Evolutionary conservation across 2,113 vertebrate genomes (phyloP), one percentile per base, ranked within the genome.

Genomic region (Chelonoidis abingdonii): DNA sequence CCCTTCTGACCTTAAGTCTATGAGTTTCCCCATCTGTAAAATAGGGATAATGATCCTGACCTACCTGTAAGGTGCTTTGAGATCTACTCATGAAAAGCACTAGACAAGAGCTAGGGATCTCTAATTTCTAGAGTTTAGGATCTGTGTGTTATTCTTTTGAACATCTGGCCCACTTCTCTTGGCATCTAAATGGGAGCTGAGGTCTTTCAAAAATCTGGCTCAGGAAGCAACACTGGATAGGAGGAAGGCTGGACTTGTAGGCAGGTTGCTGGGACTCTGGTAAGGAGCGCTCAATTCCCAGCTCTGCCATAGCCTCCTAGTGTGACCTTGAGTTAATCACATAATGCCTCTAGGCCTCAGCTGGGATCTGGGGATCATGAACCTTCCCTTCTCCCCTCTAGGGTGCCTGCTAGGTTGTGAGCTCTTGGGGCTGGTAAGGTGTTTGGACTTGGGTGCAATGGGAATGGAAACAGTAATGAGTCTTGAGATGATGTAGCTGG

Each of bases 221-320:
- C 65, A 72, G 65, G 65, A 72, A n/a, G n/a, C n/a, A 72, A 72
- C 8, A 9, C 65, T 38, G 65, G 65, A 38, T 21, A 38, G 17
- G 79, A 31, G 6, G 79, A 49, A 80, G 13, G 50, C 44, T 79
- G 41, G 13, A 31, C 21, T 10, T 17, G 44, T 29, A 80, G 41
- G 62, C 62, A n/a, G 62, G 19, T n/a, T 4, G 17, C 8, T 69
- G 35, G 35, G 65, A 16, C 19, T 19, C 19, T 9, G n/a, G 19
- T 17, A 38, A 38, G 19, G 65, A n/a, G 29, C 16, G n/a, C 35
- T 38, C n/a, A 38, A 9, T 22, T 72, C 65, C 65, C n/a, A 72
- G 62, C 4, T 69, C 17, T 29, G 8, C 16, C 53, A 47, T 38
- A 1, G 0, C 9, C 1, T 12, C 11, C 82, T 44, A 8, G 2